Evolutionary conservation across 1,140 invertebrate species (phyloP), one percentile per base, ranked within the genome.

Genomic region (Bombus ignitus): DNA sequence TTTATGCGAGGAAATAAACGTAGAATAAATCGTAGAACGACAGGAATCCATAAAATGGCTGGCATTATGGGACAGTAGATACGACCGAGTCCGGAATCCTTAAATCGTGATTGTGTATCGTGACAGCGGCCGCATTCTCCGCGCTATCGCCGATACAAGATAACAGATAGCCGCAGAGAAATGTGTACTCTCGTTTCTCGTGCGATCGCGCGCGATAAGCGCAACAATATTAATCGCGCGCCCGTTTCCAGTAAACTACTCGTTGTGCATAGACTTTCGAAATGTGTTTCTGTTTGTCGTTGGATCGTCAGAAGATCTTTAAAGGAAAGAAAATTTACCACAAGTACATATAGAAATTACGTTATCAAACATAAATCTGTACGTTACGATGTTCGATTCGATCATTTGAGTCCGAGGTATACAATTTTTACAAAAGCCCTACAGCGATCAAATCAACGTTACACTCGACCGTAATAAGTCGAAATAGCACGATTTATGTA

Each of bases 111-210:
- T 25, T 62, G 81, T 66, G 65, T 47, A 75, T 37, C 71, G 68
- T 18, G 37, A 32, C 71, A 15, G n/a, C 22, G 32, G 42, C 18
- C 28, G 39, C 57, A 47, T 75, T 82, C 57, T 37, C 68, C n/a
- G 28, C 9, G 35, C 35, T 71, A 72, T 72, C 79, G 28, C 18
- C 79, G 66, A 81, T 25, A 72, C 47, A 15, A 57, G 79, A 72
- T 57, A 81, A 42, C 44, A 57, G 66, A 81, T 81, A 81, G 59
- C 68, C 28, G 28, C 47, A 44, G 68, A 81, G 79, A 72, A 81
- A 81, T 35, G 79, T 72, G 79, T 72, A 81, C 9, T 59, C 79
- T 32, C 35, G 35, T 37, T 81, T 44, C 81, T 83, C 35, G 81
- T 15, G 4, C 44, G 72, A 83, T 83, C n/a, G 15, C 70, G 8